A percentile compares a stretch with the other conserved stretches of the same genome.
phyloP scores from a whole-genome alignment of 1,140 invertebrate species.

The Thaumetopoea pityocampa region DNA sequence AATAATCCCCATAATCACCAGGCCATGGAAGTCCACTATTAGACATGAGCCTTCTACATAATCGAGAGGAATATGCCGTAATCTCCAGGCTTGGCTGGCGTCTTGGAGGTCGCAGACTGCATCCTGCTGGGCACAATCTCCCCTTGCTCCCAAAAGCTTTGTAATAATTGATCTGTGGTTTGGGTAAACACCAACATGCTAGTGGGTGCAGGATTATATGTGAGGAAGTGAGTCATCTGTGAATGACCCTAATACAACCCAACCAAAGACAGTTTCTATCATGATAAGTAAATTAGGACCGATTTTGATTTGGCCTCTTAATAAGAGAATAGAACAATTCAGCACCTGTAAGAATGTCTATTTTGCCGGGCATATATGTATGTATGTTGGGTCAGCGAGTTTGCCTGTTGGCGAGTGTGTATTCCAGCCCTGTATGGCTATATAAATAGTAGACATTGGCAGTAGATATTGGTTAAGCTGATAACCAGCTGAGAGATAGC shows the following conservation, averaged over 20 bases:
- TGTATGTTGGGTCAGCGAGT: conserved; percentile 7
- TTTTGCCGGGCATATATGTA: conserved; percentile 4
- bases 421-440: background rate
- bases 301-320: background rate
- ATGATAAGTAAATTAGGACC: conserved; percentile 1
- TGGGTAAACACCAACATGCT: background rate
- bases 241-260: conserved; percentile 6
- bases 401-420: background rate
- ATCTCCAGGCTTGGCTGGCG: too few species aligned
- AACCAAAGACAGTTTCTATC: conserved; percentile 2
- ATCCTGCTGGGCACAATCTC: background rate
- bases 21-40: too few species aligned
- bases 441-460: too few species aligned
- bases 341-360: conserved; percentile 8
- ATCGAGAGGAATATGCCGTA: too few species aligned
- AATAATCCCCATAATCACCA: too few species aligned
- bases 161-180: conserved; percentile 1
- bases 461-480: too few species aligned
- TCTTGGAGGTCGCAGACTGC: too few species aligned
- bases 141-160: conserved; percentile 2
- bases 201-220: background rate
- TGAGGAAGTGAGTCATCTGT: background rate
- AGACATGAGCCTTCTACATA: too few species aligned
- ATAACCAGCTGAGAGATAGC: too few species aligned
- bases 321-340: conserved; percentile 9